Percentiles rank a stretch among this genome's conserved stretches.
phyloP scores from a whole-genome alignment of 2,113 vertebrate genomes.

The Morone chrysops region DNA sequence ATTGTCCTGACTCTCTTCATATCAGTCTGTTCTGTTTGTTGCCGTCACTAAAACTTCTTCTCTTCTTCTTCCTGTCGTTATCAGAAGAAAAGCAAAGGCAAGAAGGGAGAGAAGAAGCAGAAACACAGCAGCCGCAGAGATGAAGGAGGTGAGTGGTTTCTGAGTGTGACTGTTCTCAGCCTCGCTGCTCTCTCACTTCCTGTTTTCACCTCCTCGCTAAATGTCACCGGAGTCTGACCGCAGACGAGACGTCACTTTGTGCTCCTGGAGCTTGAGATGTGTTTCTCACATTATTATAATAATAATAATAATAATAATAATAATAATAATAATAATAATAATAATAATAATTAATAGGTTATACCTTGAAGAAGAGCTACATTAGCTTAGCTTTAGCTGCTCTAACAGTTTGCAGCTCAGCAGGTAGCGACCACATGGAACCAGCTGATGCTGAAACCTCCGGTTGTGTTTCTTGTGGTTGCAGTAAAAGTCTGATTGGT shows the following conservation, averaged over 20 bases:
- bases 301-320: too few relatives aligned
- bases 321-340: too few relatives aligned
- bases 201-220: neutral
- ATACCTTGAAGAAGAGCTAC: too few relatives aligned
- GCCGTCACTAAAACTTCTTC: neutral
- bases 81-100: slow-evolving; percentile 82
- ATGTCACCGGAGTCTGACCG: neutral
- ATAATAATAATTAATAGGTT: too few relatives aligned
- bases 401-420: too few relatives aligned
- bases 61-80: slow-evolving; percentile 32
- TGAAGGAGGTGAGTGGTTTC: slow-evolving; percentile 73
- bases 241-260: neutral
- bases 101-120: slow-evolving; percentile 68
- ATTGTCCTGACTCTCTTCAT: too few relatives aligned
- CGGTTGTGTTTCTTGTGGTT: neutral
- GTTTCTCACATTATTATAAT: too few relatives aligned
- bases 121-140: slow-evolving; percentile 50
- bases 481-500: neutral
- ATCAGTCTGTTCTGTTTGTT: neutral
- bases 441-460: neutral
- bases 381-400: too few relatives aligned
- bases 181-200: slow-evolving; percentile 48
- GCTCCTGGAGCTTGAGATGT: neutral
- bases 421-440: too few relatives aligned
- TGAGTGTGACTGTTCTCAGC: neutral